A percentile compares a stretch with the other conserved stretches of the same genome.
These are phyloP conservation scores for Saturnia japonica DNA, from an alignment of 2,888 invertebrate genomes.

Conservation along the genomic window DNA sequence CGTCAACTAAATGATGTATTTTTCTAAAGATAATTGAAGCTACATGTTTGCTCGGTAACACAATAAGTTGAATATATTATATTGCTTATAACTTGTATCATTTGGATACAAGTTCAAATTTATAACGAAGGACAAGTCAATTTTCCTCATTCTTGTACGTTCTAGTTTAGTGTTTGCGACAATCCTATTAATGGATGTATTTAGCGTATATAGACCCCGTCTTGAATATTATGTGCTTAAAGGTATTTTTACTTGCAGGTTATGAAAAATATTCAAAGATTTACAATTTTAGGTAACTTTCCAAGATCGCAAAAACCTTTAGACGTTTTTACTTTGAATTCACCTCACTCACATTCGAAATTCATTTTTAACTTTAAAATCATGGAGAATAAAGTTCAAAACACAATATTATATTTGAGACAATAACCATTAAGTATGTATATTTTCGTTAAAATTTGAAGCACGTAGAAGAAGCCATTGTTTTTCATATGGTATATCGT, in stretches of 20 bases:
- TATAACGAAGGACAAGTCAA: no score
- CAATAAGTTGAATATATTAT: no score
- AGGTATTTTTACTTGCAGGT: neutral
- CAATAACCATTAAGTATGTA: neutral
- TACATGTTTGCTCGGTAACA: no score
- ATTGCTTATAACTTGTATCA: no score
- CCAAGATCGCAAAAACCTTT: neutral
- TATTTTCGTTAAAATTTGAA: neutral
- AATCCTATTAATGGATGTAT: no score
- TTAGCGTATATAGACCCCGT: no score
- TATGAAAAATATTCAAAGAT: no score
- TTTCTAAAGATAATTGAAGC: no score
- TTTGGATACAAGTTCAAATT: no score
- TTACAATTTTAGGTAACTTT: neutral
- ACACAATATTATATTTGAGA: neutral
- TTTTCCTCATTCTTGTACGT: no score
- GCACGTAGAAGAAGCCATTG: neutral
- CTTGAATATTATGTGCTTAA: neutral
- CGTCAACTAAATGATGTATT: no score
- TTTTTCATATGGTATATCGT: conserved; percentile 2
- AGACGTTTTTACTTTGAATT: neutral
- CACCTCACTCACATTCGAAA: neutral
- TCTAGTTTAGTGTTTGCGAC: no score
- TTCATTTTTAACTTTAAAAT: neutral
- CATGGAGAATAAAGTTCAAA: neutral